Percentiles rank a stretch among this genome's conserved stretches.
Conservation (phyloP, 2,113 vertebrate species). For the Monopterus albus region DNA sequence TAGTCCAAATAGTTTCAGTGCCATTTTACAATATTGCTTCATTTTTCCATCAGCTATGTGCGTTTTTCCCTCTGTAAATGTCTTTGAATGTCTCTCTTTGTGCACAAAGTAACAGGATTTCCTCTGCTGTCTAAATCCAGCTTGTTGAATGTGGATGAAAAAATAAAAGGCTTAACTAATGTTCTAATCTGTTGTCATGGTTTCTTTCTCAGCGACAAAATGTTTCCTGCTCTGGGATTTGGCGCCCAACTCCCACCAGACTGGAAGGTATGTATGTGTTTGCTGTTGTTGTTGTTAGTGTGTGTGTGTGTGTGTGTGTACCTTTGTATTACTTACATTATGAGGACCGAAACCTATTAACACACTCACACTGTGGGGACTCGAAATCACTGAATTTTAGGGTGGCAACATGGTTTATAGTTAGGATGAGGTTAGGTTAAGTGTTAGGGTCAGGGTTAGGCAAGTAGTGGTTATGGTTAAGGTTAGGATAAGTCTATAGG, state of each 20-base stretch:
- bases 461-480: too few relatives aligned
- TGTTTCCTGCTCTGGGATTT: slow-evolving; percentile 98
- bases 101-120: slow-evolving; percentile 51
- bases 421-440: too few relatives aligned
- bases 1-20: too few relatives aligned
- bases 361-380: too few relatives aligned
- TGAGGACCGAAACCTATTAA: too few relatives aligned
- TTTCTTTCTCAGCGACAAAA: slow-evolving; percentile 91
- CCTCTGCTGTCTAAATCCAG: slow-evolving; percentile 56
- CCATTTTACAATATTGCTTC: slow-evolving; percentile 17
- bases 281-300: slow-evolving; percentile 10
- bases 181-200: slow-evolving; percentile 71
- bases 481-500: too few relatives aligned
- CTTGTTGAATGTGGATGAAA: slow-evolving; percentile 42
- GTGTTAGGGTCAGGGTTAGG: too few relatives aligned
- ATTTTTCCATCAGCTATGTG: slow-evolving; percentile 3
- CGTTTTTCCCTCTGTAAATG: slow-evolving; percentile 26
- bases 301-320: slow-evolving; percentile 10
- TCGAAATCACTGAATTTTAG: too few relatives aligned
- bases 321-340: too few relatives aligned
- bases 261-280: slow-evolving; percentile 91
- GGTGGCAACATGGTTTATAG: too few relatives aligned
- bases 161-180: slow-evolving; percentile 48
- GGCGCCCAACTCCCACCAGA: slow-evolving; percentile 97
- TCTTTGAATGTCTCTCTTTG: slow-evolving; percentile 34